Evolutionary conservation across 2,888 invertebrate genomes (phyloP).

Genomic region (Ptychoptera albimana): DNA sequence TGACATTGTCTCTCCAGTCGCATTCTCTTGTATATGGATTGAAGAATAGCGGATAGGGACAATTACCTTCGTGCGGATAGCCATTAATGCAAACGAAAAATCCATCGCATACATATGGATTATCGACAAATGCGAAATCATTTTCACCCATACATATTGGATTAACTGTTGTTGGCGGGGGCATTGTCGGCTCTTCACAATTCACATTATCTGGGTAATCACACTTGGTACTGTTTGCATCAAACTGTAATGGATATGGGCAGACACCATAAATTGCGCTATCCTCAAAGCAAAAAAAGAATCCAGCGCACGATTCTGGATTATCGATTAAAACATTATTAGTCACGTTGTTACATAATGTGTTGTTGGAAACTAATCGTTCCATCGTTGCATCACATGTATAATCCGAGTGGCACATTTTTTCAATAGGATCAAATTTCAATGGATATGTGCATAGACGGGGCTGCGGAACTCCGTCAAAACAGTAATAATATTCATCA

Average conservation of each 20-base stretch:
- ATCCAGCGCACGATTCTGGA: background rate
- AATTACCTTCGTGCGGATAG: constrained; percentile 2
- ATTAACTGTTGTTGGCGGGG: background rate
- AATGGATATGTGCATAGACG: background rate
- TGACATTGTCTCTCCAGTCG: constrained; percentile 6
- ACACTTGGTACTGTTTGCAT: background rate
- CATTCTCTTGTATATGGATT: constrained; percentile 5
- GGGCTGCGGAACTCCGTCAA: background rate
- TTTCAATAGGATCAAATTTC: background rate
- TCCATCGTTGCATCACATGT: no score
- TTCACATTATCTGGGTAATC: background rate
- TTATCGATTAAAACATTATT: background rate
- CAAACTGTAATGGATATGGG: background rate
- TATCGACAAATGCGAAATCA: background rate
- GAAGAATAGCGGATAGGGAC: constrained; percentile 5
- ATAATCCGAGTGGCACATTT: background rate
- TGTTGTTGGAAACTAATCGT: background rate
- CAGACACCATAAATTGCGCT: background rate
- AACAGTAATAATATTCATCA: background rate
- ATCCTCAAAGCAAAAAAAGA: background rate
- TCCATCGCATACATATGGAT: background rate
- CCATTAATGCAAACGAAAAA: background rate
- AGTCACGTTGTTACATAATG: background rate
- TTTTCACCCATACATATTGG: no score
- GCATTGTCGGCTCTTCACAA: background rate